Evolutionary conservation across 2,797 vertebrate species (phyloP).

Genomic region (Darevskia mixta): DNA sequence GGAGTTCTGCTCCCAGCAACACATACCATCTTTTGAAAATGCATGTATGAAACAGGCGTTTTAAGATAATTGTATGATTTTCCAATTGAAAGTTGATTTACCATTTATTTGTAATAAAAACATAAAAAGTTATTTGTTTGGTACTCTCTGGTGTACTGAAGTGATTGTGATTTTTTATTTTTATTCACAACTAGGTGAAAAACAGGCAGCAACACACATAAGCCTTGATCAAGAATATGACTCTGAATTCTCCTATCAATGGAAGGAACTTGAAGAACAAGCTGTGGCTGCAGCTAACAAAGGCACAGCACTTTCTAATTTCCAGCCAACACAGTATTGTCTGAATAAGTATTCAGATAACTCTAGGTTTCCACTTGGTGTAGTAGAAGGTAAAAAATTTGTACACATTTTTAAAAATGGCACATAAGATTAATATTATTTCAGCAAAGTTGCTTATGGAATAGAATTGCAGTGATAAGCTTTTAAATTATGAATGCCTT

Average conservation of each 20-base stretch:
- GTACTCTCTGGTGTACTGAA: not conserved
- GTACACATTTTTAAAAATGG: not conserved
- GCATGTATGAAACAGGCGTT: not conserved
- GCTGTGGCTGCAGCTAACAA: conserved; percentile 87
- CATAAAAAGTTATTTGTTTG: not conserved
- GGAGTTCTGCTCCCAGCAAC: not conserved
- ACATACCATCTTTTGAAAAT: not conserved
- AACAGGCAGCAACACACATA: conserved; percentile 95
- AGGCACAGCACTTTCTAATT: conserved; percentile 83
- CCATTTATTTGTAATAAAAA: not conserved
- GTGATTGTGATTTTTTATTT: not conserved
- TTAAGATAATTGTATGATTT: not conserved
- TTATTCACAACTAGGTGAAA: conserved; percentile 84
- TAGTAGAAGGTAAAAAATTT: conserved; percentile 87
- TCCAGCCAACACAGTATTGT: conserved; percentile 92
- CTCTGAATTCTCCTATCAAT: conserved; percentile 88
- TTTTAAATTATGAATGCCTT: not conserved
- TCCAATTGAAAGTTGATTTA: not conserved
- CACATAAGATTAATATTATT: not conserved
- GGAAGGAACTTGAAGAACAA: conserved; percentile 93
- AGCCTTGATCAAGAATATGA: conserved; percentile 97
- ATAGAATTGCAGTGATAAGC: not conserved
- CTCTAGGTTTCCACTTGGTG: conserved; percentile 89
- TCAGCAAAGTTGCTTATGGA: not conserved
- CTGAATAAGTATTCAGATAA: conserved; percentile 94